Evolutionary conservation across 2,113 vertebrate genomes (phyloP).

Genomic region (Sceloporus tristichus): DNA sequence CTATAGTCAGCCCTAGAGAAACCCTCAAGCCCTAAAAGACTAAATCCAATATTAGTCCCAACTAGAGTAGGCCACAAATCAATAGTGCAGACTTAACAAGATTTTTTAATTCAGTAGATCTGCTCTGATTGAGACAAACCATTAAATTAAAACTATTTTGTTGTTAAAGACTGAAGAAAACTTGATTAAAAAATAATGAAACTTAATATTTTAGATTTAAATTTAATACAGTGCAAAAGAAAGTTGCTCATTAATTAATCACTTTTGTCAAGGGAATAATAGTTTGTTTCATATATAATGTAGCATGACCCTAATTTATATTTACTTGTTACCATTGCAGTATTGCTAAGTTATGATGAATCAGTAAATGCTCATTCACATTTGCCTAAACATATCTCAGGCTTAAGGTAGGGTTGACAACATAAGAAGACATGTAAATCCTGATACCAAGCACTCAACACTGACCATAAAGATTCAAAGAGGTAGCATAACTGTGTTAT

Average conservation of each 20-base stretch:
- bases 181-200: neutral
- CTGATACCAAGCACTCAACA: too few relatives aligned
- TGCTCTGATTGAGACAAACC: too few relatives aligned
- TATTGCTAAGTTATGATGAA: neutral
- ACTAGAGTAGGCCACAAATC: too few relatives aligned
- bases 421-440: neutral
- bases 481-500: too few relatives aligned
- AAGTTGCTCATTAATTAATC: conserved; percentile 21
- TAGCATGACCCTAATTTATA: neutral
- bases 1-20: neutral
- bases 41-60: too few relatives aligned
- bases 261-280: neutral
- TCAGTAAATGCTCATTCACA: too few relatives aligned
- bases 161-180: neutral
- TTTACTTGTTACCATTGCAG: neutral
- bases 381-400: too few relatives aligned
- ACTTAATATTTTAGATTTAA: neutral
- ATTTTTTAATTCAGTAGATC: too few relatives aligned
- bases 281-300: neutral
- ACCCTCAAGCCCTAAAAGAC: too few relatives aligned
- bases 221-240: neutral
- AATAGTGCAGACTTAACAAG: too few relatives aligned
- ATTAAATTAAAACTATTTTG: neutral
- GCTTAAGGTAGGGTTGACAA: neutral
- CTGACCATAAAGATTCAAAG: too few relatives aligned